Conservation (phyloP, 2,888 invertebrate species). For the Cheilosia urbana region DNA sequence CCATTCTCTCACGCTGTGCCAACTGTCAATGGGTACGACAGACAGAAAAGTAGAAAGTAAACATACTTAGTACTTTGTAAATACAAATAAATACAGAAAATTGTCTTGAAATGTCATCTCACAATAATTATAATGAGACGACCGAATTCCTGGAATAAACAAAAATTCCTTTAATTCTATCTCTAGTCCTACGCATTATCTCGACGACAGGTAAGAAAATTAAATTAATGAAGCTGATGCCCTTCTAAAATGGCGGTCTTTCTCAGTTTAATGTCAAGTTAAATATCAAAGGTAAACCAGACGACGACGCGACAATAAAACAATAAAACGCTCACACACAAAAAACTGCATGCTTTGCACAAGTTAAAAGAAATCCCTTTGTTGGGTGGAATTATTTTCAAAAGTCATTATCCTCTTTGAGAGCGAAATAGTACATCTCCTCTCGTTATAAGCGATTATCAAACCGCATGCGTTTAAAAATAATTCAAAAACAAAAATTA, state of each 20-base stretch:
- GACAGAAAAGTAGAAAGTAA: too few relatives aligned
- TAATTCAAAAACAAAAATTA: slow-evolving; percentile 26
- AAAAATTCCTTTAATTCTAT: too few relatives aligned
- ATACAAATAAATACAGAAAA: too few relatives aligned
- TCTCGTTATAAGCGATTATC: slow-evolving; percentile 9
- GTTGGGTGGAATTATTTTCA: not conserved
- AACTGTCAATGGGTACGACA: too few relatives aligned
- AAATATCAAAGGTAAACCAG: slow-evolving; percentile 1
- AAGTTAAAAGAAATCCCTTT: not conserved
- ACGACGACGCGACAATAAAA: not conserved
- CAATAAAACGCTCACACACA: not conserved
- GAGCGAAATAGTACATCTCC: not conserved
- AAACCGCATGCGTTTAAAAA: slow-evolving; percentile 9
- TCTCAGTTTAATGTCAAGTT: not conserved
- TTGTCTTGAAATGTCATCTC: too few relatives aligned
- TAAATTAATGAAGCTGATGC: not conserved
- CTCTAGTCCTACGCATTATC: too few relatives aligned
- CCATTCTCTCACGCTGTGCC: too few relatives aligned
- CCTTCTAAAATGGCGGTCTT: not conserved
- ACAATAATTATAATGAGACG: too few relatives aligned
- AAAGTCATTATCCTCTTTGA: not conserved
- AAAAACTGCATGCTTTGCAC: not conserved
- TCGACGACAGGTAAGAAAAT: too few relatives aligned
- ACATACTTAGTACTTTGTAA: too few relatives aligned
- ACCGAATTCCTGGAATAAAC: too few relatives aligned